Percentiles rank a stretch among this genome's conserved stretches.
phyloP scores from a whole-genome alignment of 2,113 vertebrate genomes.

The Halichoerus grypus region DNA sequence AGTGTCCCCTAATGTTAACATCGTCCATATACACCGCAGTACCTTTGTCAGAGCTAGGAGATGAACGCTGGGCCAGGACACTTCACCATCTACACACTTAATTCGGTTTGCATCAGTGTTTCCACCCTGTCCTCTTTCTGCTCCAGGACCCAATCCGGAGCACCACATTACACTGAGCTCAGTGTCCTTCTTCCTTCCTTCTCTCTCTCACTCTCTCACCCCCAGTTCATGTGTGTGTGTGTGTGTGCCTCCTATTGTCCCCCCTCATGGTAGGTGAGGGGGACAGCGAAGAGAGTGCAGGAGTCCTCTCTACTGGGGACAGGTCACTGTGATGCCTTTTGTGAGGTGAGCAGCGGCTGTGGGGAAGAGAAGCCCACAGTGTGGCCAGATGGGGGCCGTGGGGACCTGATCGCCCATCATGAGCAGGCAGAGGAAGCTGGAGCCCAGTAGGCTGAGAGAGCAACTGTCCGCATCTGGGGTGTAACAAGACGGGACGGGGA shows the following conservation, averaged over 20 bases:
- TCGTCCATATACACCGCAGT: not conserved
- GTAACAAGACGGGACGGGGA: not conserved
- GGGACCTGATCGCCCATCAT: rapidly evolving
- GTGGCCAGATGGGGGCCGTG: rapidly evolving
- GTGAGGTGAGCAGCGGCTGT: not conserved
- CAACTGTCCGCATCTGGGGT: not conserved
- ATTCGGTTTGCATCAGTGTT: not conserved
- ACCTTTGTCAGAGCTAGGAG: not conserved
- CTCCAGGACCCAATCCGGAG: not conserved
- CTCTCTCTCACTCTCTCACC: not conserved
- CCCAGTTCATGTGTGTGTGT: not conserved
- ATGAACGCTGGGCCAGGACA: not conserved
- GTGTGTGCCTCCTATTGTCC: not conserved
- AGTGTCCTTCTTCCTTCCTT: not conserved
- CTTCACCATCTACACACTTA: not conserved
- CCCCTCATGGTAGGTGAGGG: not conserved
- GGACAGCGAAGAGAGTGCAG: not conserved
- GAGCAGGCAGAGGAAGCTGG: not conserved
- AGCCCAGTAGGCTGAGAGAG: not conserved
- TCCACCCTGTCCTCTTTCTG: not conserved
- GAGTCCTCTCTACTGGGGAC: not conserved
- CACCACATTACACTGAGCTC: not conserved
- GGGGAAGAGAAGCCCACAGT: not conserved
- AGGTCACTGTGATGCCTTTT: not conserved
- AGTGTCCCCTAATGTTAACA: not conserved